Percentiles rank a stretch among this genome's conserved stretches.
Evolutionary conservation across 30 jellyfish, hydroid and myxozoan genomes (phyloP).

Genomic region (Clytia hemisphaerica): DNA sequence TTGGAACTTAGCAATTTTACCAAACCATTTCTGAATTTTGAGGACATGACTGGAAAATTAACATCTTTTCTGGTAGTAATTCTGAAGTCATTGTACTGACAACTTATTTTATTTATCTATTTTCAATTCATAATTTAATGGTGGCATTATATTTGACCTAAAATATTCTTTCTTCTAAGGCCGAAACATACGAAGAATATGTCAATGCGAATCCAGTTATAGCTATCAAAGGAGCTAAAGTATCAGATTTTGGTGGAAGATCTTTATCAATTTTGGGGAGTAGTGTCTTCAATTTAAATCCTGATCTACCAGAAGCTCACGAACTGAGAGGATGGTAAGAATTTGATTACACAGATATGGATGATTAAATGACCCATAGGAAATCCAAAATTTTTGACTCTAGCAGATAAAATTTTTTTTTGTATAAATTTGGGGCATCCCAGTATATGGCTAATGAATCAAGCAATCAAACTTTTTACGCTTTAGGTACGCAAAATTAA

Average conservation of each 20-base stretch:
- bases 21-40: too few species aligned
- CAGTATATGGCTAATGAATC: too few species aligned
- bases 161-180: conserved; percentile 32
- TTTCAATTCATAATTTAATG: not conserved
- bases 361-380: not conserved
- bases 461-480: too few species aligned
- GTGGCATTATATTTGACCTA: too few species aligned
- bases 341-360: not conserved
- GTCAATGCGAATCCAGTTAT: conserved; percentile 59
- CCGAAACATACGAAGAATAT: conserved; percentile 80
- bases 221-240: conserved; percentile 97
- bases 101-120: not conserved
- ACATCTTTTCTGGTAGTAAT: too few species aligned
- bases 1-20: too few species aligned
- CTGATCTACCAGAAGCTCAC: conserved; percentile 96
- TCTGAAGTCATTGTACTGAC: too few species aligned
- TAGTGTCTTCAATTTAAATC: conserved; percentile 66
- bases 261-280: conserved; percentile 28
- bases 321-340: conserved; percentile 90
- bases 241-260: conserved; percentile 97
- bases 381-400: too few species aligned
- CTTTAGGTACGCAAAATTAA: too few species aligned
- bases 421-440: too few species aligned
- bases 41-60: too few species aligned
- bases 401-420: too few species aligned